Evolutionary conservation across 2,888 invertebrate genomes (phyloP).

Genomic region (Trachelus tabidus): DNA sequence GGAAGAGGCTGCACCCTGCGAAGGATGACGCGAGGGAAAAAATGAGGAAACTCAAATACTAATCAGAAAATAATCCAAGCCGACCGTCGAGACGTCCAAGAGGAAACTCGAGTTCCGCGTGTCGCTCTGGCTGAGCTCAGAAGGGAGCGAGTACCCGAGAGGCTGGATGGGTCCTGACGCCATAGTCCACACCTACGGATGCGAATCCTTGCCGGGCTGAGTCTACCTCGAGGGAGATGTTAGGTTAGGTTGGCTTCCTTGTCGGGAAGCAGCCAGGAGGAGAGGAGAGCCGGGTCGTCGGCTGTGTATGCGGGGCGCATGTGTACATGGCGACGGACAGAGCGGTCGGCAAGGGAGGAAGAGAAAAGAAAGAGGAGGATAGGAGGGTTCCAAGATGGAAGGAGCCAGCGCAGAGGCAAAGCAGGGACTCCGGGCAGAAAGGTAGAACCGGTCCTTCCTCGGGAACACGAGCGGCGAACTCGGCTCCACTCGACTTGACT

Average conservation of each 20-base stretch:
- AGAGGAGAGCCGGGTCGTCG: neutral
- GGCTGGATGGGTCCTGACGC: neutral
- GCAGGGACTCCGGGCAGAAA: constrained; percentile 2
- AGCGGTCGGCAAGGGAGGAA: neutral
- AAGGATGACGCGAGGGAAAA: neutral
- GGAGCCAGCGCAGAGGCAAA: neutral
- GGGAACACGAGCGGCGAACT: constrained; percentile 16
- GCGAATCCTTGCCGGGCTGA: neutral
- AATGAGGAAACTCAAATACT: neutral
- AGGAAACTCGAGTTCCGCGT: neutral
- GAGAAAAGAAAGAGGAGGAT: constrained; percentile 1
- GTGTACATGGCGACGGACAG: neutral
- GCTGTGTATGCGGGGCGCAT: neutral
- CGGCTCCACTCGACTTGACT: constrained; percentile 36
- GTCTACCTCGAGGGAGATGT: neutral
- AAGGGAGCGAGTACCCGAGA: neutral
- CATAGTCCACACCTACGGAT: neutral
- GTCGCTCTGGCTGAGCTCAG: neutral
- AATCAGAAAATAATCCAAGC: neutral
- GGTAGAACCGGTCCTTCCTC: constrained; percentile 52
- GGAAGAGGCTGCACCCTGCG: neutral
- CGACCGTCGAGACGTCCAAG: neutral
- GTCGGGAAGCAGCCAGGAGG: neutral
- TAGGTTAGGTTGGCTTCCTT: neutral
- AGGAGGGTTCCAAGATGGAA: constrained; percentile 1